Percentiles rank a stretch among this genome's conserved stretches.
Conservation (phyloP, 1,140 invertebrate species). For the Glossosoma conforme region DNA sequence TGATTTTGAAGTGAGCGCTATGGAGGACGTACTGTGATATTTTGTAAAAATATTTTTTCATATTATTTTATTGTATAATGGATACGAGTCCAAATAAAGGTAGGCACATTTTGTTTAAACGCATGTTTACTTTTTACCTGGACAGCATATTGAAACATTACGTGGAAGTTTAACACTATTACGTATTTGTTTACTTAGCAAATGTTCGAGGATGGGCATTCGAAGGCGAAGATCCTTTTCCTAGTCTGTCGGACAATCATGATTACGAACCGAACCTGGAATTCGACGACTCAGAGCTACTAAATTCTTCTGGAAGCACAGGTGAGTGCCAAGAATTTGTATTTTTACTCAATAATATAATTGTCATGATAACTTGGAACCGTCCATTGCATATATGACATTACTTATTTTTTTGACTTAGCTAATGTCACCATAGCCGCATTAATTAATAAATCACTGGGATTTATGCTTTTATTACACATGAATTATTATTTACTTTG, state of each 20-base stretch:
- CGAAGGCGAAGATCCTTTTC: conserved; percentile 70
- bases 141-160: not conserved
- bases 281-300: conserved; percentile 91
- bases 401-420: no score
- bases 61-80: conserved; percentile 10
- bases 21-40: conserved; percentile 12
- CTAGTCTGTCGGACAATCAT: conserved; percentile 85
- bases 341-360: no score
- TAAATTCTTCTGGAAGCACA: conserved; percentile 48
- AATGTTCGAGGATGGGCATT: conserved; percentile 37
- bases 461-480: no score
- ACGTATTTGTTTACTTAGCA: conserved; percentile 29
- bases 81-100: conserved; percentile 11
- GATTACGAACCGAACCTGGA: conserved; percentile 93
- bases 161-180: not conserved
- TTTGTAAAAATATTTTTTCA: no score
- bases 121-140: not conserved
- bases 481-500: no score
- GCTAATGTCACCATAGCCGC: no score
- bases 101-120: conserved; percentile 3
- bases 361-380: no score
- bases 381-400: no score
- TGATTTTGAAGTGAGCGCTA: conserved; percentile 4
- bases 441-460: no score
- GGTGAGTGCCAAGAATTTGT: conserved; percentile 34